A percentile compares a stretch with the other conserved stretches of the same genome.
Evolutionary conservation across 1,140 invertebrate species (phyloP).

Genomic region (Steinernema khuongi): DNA sequence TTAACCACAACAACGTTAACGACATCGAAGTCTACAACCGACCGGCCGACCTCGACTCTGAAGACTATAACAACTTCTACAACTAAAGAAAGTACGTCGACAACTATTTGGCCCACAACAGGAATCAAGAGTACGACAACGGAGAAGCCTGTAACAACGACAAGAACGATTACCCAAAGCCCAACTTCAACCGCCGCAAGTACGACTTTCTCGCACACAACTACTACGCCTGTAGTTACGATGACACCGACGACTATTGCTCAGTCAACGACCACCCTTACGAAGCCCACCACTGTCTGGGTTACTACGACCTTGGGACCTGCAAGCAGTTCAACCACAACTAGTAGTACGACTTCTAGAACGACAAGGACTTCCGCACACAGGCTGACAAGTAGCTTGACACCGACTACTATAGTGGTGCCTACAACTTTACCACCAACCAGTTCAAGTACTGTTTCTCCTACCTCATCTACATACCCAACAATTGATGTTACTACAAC

Average conservation of each 20-base stretch:
- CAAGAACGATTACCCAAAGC: not conserved
- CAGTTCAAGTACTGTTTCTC: too few relatives aligned
- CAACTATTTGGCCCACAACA: not conserved
- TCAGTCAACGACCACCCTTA: not conserved
- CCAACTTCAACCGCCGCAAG: too few relatives aligned
- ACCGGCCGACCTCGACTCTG: not conserved
- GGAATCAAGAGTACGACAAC: not conserved
- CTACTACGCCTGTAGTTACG: not conserved
- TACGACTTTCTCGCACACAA: constrained; percentile 2
- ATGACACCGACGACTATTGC: not conserved
- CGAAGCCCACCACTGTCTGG: not conserved
- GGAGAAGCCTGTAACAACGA: not conserved
- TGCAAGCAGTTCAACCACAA: not conserved
- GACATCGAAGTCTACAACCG: not conserved
- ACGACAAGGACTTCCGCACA: too few relatives aligned
- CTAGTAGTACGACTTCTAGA: not conserved
- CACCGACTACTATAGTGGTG: too few relatives aligned
- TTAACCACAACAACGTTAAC: not conserved
- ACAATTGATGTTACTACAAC: too few relatives aligned
- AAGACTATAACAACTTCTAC: not conserved
- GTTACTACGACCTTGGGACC: not conserved
- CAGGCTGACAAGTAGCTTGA: too few relatives aligned
- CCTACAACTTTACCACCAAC: too few relatives aligned
- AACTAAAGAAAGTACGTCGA: not conserved
- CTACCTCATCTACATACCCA: too few relatives aligned